Conservation (phyloP, 1,140 invertebrate genomes). For the Pseudoatta argentina region DNA sequence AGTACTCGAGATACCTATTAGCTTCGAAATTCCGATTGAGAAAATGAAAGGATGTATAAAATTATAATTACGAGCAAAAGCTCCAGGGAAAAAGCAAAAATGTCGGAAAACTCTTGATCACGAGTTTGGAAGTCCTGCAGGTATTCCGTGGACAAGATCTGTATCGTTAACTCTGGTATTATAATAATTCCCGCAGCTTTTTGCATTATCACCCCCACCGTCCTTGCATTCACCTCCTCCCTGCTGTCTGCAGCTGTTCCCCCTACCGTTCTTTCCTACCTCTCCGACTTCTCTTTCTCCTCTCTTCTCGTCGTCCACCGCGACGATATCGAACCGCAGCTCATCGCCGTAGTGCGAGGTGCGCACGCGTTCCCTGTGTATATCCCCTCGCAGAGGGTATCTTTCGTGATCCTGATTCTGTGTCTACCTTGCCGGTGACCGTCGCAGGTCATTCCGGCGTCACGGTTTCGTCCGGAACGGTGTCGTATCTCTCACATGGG, state of each 20-base stretch:
- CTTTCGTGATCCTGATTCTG: constrained; percentile 39
- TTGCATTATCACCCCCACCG: constrained; percentile 55
- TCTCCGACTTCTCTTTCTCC: constrained; percentile 32
- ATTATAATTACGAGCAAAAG: neutral
- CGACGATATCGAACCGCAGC: constrained; percentile 52
- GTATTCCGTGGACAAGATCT: neutral
- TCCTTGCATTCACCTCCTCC: neutral
- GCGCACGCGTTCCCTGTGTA: constrained; percentile 48
- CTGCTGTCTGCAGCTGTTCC: constrained; percentile 42
- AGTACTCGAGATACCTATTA: neutral
- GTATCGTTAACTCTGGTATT: constrained; percentile 11
- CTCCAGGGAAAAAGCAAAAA: neutral
- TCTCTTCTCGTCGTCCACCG: constrained; percentile 20
- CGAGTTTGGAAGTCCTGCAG: neutral
- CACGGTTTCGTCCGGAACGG: neutral
- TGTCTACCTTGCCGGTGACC: constrained; percentile 30
- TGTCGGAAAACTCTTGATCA: no score
- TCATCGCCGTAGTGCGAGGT: constrained; percentile 55
- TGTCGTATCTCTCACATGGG: neutral
- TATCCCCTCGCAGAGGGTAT: constrained; percentile 10
- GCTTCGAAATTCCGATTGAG: neutral
- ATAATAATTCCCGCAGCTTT: constrained; percentile 41
- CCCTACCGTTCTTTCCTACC: constrained; percentile 33
- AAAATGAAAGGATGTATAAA: neutral
- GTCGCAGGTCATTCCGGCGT: constrained; percentile 33